A percentile compares a stretch with the other conserved stretches of the same genome.
Conservation (phyloP, 2,888 invertebrate genomes). For the Sarcophaga carnaria region DNA sequence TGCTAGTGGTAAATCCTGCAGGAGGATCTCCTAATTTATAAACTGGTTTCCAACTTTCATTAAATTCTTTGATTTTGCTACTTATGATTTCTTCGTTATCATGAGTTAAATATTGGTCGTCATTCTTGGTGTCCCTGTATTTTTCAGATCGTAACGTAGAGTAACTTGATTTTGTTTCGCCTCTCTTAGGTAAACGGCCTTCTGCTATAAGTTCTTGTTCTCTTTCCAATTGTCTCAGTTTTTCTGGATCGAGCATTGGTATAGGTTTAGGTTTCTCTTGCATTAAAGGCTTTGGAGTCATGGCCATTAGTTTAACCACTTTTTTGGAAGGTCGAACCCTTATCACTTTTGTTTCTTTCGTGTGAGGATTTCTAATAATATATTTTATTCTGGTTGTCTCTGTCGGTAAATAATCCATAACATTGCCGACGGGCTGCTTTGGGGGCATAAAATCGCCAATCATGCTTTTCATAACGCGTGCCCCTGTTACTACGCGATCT, state of each 20-base stretch:
- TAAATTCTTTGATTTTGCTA: slow-evolving; percentile 76
- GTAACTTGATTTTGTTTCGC: slow-evolving; percentile 68
- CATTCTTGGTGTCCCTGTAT: slow-evolving; percentile 14
- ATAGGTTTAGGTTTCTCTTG: slow-evolving; percentile 53
- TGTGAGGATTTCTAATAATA: slow-evolving; percentile 77
- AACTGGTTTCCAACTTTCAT: slow-evolving; percentile 78
- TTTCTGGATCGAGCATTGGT: slow-evolving; percentile 67
- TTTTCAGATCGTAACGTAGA: slow-evolving; percentile 32
- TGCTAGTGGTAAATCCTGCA: slow-evolving; percentile 69
- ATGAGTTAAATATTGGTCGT: neutral
- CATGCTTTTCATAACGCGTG: slow-evolving; percentile 76
- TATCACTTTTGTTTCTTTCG: slow-evolving; percentile 77
- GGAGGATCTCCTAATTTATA: slow-evolving; percentile 70
- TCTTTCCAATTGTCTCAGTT: slow-evolving; percentile 76
- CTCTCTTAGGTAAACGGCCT: slow-evolving; percentile 73
- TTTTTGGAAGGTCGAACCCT: slow-evolving; percentile 77
- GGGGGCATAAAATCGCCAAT: slow-evolving; percentile 75
- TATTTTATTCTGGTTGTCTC: slow-evolving; percentile 78
- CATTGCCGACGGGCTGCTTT: slow-evolving; percentile 49
- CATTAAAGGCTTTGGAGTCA: slow-evolving; percentile 71
- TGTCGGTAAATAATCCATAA: slow-evolving; percentile 75
- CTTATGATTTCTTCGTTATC: slow-evolving; percentile 73
- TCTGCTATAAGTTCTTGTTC: slow-evolving; percentile 79
- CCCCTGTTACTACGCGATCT: slow-evolving; percentile 75
- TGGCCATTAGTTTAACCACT: slow-evolving; percentile 72